Percentiles rank a stretch among this genome's conserved stretches.
phyloP scores from a whole-genome alignment of 2,797 vertebrate genomes.

The Leontocebus nigricollis region DNA sequence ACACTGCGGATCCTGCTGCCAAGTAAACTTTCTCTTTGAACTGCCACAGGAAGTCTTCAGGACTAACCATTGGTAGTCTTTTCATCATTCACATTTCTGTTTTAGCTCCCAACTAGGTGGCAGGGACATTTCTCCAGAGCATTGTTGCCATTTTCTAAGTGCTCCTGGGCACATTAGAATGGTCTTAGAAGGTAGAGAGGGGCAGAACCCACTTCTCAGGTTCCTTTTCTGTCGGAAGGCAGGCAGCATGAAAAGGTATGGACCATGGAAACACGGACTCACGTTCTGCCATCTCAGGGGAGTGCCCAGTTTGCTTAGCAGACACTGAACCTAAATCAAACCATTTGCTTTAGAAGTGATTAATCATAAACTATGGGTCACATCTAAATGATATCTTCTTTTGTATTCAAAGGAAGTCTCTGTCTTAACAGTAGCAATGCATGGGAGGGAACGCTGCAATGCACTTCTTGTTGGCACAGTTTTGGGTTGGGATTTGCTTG shows the following conservation, averaged over 20 bases:
- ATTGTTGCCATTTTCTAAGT: not conserved
- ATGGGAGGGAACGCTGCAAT: not conserved
- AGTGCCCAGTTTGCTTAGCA: not conserved
- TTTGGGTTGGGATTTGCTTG: not conserved
- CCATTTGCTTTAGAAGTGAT: not conserved
- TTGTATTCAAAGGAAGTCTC: not conserved
- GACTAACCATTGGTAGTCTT: not conserved
- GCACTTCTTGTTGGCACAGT: not conserved
- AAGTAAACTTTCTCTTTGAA: conserved; percentile 36
- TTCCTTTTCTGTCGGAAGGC: not conserved
- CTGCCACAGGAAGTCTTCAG: not conserved
- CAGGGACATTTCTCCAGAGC: not conserved
- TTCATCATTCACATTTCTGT: not conserved
- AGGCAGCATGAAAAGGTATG: not conserved
- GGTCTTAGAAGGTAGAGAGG: not conserved
- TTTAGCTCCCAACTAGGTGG: not conserved
- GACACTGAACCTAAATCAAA: not conserved
- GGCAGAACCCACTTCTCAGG: not conserved
- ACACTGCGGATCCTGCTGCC: not conserved
- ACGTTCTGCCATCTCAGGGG: not conserved
- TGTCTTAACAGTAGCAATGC: not conserved
- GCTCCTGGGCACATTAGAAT: not conserved
- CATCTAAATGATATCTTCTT: not conserved
- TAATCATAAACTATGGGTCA: not conserved
- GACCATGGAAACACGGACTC: not conserved